A percentile compares a stretch with the other conserved stretches of the same genome.
Evolutionary conservation across 2,113 vertebrate genomes (phyloP).

Genomic region (Microtus pennsylvanicus): DNA sequence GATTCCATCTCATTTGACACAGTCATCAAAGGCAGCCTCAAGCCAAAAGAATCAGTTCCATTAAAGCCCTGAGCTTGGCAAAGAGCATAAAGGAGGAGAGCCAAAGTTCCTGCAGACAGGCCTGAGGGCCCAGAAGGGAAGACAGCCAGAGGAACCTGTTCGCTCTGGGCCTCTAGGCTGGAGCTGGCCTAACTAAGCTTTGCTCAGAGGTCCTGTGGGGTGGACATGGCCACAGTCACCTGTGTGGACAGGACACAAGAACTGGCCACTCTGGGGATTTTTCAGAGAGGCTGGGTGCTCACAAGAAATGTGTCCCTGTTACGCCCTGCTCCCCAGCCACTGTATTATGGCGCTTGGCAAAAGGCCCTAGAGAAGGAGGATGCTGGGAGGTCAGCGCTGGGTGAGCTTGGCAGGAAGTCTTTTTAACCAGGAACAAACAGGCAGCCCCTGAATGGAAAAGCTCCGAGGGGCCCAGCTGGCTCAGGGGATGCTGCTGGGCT

Average conservation of each 20-base stretch:
- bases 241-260: neutral
- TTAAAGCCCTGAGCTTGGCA: conserved; percentile 57
- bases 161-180: neutral
- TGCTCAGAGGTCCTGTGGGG: neutral
- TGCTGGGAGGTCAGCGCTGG: neutral
- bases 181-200: neutral
- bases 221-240: neutral
- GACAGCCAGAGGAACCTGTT: neutral
- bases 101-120: conserved; percentile 58
- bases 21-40: conserved; percentile 78
- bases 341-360: neutral
- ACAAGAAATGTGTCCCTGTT: neutral
- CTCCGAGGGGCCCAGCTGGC: neutral
- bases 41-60: conserved; percentile 60
- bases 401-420: conserved; percentile 50
- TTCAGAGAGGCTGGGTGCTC: neutral
- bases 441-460: neutral
- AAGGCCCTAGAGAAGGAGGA: neutral
- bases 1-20: conserved; percentile 82
- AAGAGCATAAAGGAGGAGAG: neutral
- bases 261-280: neutral
- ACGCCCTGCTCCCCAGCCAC: neutral
- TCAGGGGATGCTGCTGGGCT: neutral
- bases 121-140: neutral
- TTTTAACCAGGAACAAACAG: conserved; percentile 52